Conservation (phyloP, 2,888 invertebrate genomes). For the Agonopterix arenella region DNA sequence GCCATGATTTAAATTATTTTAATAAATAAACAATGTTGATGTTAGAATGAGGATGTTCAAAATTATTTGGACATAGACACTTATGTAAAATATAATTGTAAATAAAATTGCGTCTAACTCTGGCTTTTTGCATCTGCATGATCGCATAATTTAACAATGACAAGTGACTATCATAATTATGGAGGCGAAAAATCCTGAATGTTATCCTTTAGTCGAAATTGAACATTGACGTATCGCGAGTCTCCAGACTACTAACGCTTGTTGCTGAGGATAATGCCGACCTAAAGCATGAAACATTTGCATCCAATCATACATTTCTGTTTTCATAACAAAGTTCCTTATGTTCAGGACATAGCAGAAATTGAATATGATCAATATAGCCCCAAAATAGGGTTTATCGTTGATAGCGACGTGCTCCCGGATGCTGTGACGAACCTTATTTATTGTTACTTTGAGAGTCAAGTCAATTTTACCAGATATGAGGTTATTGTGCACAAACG, state of each 20-base stretch:
- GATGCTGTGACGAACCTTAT: constrained; percentile 30
- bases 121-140: constrained; percentile 43
- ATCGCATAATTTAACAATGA: background rate
- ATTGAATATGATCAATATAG: constrained; percentile 30
- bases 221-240: too few relatives aligned
- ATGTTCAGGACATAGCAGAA: constrained; percentile 58
- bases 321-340: constrained; percentile 48
- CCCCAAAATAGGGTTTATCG: constrained; percentile 61
- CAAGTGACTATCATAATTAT: too few relatives aligned
- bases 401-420: constrained; percentile 41
- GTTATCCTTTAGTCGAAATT: too few relatives aligned
- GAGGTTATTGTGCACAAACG: constrained; percentile 50
- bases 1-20: too few relatives aligned
- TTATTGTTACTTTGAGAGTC: constrained; percentile 45
- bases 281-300: constrained; percentile 41
- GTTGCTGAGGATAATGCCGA: constrained; percentile 32
- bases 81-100: background rate
- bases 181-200: constrained; percentile 6
- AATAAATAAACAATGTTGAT: too few relatives aligned
- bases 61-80: too few relatives aligned
- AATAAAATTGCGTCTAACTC: background rate
- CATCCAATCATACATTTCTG: constrained; percentile 19
- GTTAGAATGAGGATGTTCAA: too few relatives aligned
- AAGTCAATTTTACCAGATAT: constrained; percentile 30
- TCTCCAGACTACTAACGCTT: constrained; percentile 40